Base-by-base conservation (phyloP, 2,113 vertebrate genomes). In the Uropsilus gracilis region DNA sequence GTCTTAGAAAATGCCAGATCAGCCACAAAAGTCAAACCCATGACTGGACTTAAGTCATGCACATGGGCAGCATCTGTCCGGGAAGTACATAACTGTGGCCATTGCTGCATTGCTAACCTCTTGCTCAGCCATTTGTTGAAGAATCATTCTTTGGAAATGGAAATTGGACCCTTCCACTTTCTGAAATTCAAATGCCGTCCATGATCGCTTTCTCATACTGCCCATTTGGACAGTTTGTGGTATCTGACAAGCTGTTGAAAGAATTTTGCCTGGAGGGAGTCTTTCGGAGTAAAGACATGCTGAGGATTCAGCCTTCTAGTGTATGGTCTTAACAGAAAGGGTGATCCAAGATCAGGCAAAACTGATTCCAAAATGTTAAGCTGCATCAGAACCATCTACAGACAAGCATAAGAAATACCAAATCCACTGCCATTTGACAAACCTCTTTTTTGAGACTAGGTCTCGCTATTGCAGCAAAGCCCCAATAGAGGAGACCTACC, bases 81-180 rank as follows among this genome's bases (percentile, higher is more conserved):
- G 64, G 63, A 69, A 84, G 63, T 20, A 85, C 89, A 91, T 94
- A 95, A 39, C 37, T 97, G 97, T 97, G 96, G 96, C 83, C 66
- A 8, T 55, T 17, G 59, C 82, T 78, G 72, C 90, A 90, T 95
- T 96, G 24, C 86, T 96, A 73, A 89, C 76, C 71, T 94, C 84
- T 94, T 20, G 26, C 91, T 96, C 91, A 97, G 66, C 46, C 71
- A 11, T 69, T 83, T 68, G 89, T 86, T 39, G 44, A 64, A 94
- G 91, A 46, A 16, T 59, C 80, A 77, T 95, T 93, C 89, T 97
- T 89, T 80, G 80, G 76, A 76, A 91, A 92, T 57, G 37, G 84
- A 76, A 91, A 24, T 72, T 63, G 71, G 84, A 59, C 55, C 18
- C 48, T 76, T 75, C 5, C 48, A 50, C 28, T 32, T 89, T 87